These are phyloP conservation scores for Gastrophryne carolinensis DNA, from an alignment of 2,797 vertebrate species.

Conservation along the genomic window DNA sequence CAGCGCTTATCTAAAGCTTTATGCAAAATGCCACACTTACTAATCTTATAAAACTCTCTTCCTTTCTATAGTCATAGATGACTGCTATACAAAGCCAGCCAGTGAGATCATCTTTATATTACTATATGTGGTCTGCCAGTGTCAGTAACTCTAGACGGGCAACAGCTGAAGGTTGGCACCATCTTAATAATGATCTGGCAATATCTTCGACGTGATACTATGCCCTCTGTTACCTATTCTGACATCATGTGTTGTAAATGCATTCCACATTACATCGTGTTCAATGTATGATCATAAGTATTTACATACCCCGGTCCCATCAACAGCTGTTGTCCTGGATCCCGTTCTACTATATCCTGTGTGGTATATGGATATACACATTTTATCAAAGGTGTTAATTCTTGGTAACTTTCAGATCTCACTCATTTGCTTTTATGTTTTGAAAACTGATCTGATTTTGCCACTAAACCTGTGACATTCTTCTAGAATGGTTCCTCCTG, in stretches of 20 bases:
- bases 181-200: not conserved
- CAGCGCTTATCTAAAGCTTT: not conserved
- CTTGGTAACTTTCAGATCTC: not conserved
- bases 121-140: not conserved
- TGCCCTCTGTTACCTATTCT: not conserved
- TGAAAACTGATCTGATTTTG: conserved; percentile 1
- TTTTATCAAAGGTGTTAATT: conserved; percentile 38
- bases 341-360: conserved; percentile 15
- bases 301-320: not conserved
- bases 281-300: conserved; percentile 33
- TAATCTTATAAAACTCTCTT: conserved; percentile 1
- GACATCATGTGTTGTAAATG: conserved; percentile 21
- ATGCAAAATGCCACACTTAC: conserved; percentile 16
- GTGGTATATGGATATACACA: not conserved
- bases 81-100: not conserved
- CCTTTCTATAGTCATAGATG: not conserved
- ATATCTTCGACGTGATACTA: not conserved
- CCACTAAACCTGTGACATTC: not conserved
- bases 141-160: conserved; percentile 16
- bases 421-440: conserved; percentile 9
- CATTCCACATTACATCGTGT: conserved; percentile 19
- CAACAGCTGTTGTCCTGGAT: conserved; percentile 39
- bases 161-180: conserved; percentile 34
- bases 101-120: conserved; percentile 32
- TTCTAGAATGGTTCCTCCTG: not conserved